phyloP scores from a whole-genome alignment of 1,140 invertebrate species.

The Cydia fagiglandana region DNA sequence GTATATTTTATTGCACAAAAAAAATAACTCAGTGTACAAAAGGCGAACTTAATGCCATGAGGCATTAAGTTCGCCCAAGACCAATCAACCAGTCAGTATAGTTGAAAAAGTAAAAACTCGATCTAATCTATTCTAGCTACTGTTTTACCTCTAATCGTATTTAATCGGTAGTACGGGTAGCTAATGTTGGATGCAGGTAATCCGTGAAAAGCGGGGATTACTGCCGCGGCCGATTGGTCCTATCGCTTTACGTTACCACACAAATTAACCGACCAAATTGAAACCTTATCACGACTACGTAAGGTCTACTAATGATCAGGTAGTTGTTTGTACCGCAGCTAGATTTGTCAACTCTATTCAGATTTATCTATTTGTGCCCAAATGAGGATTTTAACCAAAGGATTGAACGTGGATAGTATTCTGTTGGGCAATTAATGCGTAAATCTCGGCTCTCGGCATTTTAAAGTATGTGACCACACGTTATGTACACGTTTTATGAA shows the following conservation, averaged over 20 bases:
- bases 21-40: too few relatives aligned
- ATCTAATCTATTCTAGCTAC: neutral
- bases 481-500: too few relatives aligned
- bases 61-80: too few relatives aligned
- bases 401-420: neutral
- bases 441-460: neutral
- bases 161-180: neutral
- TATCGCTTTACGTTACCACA: neutral
- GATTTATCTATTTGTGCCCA: conserved; percentile 3
- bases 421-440: neutral
- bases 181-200: conserved; percentile 13
- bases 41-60: too few relatives aligned
- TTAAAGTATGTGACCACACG: too few relatives aligned
- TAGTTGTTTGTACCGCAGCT: neutral
- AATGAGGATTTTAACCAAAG: conserved; percentile 3
- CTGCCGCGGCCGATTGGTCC: conserved; percentile 10
- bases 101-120: neutral
- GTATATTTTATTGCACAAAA: too few relatives aligned
- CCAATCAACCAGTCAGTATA: too few relatives aligned
- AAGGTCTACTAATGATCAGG: neutral
- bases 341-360: neutral
- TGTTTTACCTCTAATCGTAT: neutral
- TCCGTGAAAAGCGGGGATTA: conserved; percentile 15
- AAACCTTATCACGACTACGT: neutral
- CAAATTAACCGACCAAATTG: neutral